Percentiles rank a stretch among this genome's conserved stretches.
Evolutionary conservation across 2,888 invertebrate genomes (phyloP).

Genomic region (Leptinotarsa peninsularis): DNA sequence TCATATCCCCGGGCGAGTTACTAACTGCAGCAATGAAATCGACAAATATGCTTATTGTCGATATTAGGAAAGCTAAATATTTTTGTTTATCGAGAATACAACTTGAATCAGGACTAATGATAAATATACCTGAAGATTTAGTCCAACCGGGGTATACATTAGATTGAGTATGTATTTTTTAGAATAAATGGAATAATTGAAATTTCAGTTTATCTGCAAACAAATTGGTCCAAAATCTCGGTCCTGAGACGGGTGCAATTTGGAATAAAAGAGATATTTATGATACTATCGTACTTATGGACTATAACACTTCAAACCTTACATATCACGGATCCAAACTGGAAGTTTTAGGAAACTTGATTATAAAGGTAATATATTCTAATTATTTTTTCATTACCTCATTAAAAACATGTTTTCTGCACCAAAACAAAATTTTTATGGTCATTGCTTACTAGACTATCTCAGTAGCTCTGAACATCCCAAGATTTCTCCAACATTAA

Average conservation of each 20-base stretch:
- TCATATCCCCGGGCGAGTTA: constrained; percentile 73
- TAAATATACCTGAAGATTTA: constrained; percentile 82
- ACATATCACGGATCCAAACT: constrained; percentile 69
- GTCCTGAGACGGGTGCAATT: constrained; percentile 69
- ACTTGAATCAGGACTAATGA: constrained; percentile 69
- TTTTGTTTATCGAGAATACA: constrained; percentile 76
- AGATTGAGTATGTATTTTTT: constrained; percentile 6
- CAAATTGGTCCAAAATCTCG: constrained; percentile 71
- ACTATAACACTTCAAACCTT: constrained; percentile 75
- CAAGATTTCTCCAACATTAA: too few relatives aligned
- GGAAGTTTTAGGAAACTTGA: constrained; percentile 70
- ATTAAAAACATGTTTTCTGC: too few relatives aligned
- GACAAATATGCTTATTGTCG: constrained; percentile 77
- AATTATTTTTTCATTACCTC: not conserved
- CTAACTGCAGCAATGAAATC: constrained; percentile 72
- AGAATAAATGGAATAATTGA: not conserved
- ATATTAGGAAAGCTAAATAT: constrained; percentile 75
- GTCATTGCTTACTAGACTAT: too few relatives aligned
- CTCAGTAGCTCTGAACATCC: too few relatives aligned
- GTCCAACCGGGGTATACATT: constrained; percentile 77
- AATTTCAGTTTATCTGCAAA: constrained; percentile 73
- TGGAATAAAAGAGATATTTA: constrained; percentile 77
- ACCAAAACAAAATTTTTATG: too few relatives aligned
- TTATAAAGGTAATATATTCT: constrained; percentile 66
- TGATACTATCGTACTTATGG: constrained; percentile 80